phyloP scores from a whole-genome alignment of 1,140 invertebrate genomes.

The Teleopsis dalmanni region DNA sequence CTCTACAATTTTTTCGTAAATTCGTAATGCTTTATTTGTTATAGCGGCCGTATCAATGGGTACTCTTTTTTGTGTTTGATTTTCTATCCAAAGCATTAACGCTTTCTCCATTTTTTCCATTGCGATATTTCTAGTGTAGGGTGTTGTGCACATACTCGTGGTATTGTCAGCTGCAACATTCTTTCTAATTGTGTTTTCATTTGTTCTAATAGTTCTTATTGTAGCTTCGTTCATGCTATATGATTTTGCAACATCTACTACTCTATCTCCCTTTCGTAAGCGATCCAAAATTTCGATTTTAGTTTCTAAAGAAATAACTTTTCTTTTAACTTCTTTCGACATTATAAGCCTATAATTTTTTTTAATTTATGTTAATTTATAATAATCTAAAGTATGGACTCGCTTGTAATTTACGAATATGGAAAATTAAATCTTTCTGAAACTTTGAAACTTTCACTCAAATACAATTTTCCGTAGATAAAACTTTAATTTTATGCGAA shows the following conservation, averaged over 20 bases:
- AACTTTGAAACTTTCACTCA: too few relatives aligned
- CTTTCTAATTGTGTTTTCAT: constrained; percentile 4
- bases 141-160: background rate
- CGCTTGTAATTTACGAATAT: too few relatives aligned
- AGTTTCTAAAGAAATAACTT: too few relatives aligned
- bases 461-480: too few relatives aligned
- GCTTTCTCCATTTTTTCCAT: constrained; percentile 7
- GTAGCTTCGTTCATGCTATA: constrained; percentile 5
- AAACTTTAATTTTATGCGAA: too few relatives aligned
- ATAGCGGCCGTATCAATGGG: background rate
- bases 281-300: constrained; percentile 7
- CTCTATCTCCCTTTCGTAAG: background rate
- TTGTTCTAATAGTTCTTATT: constrained; percentile 8
- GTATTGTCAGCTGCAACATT: background rate
- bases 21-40: background rate
- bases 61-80: background rate
- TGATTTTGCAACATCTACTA: background rate
- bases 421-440: too few relatives aligned
- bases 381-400: too few relatives aligned
- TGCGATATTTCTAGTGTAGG: background rate
- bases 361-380: too few relatives aligned
- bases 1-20: background rate
- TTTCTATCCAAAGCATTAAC: constrained; percentile 3
- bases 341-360: too few relatives aligned
- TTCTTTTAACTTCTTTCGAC: too few relatives aligned